Evolutionary conservation across 2,888 invertebrate genomes (phyloP), one percentile per base, ranked within the genome.

Genomic region (Cosmorhoe ocellata): DNA sequence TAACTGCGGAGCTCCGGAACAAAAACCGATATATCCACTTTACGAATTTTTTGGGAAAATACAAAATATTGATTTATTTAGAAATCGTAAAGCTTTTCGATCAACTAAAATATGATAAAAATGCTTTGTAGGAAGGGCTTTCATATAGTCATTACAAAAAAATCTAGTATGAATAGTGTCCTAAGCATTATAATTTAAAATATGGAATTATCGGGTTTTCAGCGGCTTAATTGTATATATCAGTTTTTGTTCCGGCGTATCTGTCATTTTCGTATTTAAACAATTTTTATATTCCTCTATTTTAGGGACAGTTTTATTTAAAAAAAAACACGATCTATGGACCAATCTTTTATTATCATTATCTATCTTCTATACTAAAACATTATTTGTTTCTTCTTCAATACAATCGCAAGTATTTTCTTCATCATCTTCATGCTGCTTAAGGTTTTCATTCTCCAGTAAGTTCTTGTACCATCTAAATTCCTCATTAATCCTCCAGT

Each of bases 381-480:
- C 14, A 33, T 33, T 33, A 33, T 33, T 33, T 33, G 2, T 8
- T 14, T 33, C 33, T 33, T 33, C 33, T 33, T 33, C 33, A 9
- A 14, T 33, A 33, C 14, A 33, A 33, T 33, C 33, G 33, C 33
- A 33, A 14, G 33, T 33, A 33, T 33, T 33, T 33, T 13, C 33
- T 33, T 33, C 33, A 14, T 33, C 14, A 14, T 33, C 33, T 33
- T 33, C 33, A 33, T 14, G 33, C 33, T 33, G 33, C 13, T 33
- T 14, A 33, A 33, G 38, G 38, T 26, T 38, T 38, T 10, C 38
- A 31, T 41, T 33, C 14, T 33, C 18, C 18, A 18, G 37, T 37
- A 37, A 37, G 26, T 43, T 50, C 41, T 54, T 54, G 45, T 54
- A 55, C 45, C 50, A 55, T 42, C 38, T 37, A 46, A 55, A 41